Conservation (phyloP, 2,113 vertebrate genomes). For the Melanocharis versteri region DNA sequence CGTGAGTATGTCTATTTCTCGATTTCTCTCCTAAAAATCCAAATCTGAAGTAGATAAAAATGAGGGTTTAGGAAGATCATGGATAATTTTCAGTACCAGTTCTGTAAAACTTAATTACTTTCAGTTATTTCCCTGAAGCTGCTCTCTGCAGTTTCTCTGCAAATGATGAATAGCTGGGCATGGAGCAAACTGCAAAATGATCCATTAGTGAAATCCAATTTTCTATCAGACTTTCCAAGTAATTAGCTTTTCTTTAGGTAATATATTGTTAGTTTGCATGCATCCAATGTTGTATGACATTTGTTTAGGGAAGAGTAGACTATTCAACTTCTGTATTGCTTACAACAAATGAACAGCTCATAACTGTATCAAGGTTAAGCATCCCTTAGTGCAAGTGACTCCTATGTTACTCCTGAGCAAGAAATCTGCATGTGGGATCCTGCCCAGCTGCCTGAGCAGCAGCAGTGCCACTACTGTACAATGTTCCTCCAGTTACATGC, state of each 20-base stretch:
- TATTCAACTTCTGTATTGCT: neutral
- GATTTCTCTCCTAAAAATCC: neutral
- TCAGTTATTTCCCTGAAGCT: neutral
- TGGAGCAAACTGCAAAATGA: neutral
- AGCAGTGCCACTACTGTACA: neutral
- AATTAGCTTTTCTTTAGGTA: conserved; percentile 12
- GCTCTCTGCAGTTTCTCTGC: neutral
- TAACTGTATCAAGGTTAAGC: neutral
- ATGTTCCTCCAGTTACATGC: neutral
- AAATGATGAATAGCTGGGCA: neutral
- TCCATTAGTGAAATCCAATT: neutral
- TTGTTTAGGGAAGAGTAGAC: neutral
- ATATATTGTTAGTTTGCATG: neutral
- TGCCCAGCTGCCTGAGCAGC: neutral
- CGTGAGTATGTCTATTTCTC: neutral
- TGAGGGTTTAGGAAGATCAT: neutral
- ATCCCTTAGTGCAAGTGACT: neutral
- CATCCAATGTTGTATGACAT: neutral
- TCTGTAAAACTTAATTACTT: neutral
- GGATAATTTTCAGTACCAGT: neutral
- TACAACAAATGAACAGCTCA: neutral
- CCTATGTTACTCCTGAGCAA: neutral
- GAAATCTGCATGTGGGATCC: neutral
- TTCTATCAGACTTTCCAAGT: neutral
- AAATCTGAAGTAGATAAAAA: neutral